Base-by-base conservation (phyloP, 2,797 vertebrate genomes). In the Myotis vivesi region DNA sequence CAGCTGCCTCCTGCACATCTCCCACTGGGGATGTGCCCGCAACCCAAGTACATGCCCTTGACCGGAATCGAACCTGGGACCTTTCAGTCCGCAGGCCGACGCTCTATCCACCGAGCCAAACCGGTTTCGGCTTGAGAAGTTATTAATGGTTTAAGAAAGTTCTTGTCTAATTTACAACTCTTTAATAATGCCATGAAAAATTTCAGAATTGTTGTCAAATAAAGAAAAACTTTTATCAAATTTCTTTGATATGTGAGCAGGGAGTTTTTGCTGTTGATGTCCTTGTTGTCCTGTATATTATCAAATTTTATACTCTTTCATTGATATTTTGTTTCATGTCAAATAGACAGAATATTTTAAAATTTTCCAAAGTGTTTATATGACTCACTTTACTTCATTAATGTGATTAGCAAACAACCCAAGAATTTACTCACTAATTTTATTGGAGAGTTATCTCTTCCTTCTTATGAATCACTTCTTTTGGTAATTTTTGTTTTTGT, bases 311-410 rank as follows among this genome's bases (percentile, higher is more conserved):
- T 59, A 79, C 85, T 92, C 75, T 81, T 85, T 90, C 51, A 71
- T 38, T 53, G n/a, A 46, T 64, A 73, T 44, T 55, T 38, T 13
- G n/a, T 87, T 90, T 38, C 25, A 89, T 28, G 8, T 69, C 71
- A 96, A 81, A 13, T 59, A 51, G 62, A 44, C 8, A 87, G 38
- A 91, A 66, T 55, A 76, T 10, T 59, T 83, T 6, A n/a, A 87
- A 59, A 76, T 79, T 93, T 95, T 76, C 73, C 23, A 83, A 4
- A 25, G 6, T 86, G 33, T 79, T 94, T 87, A 71, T 75, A 66
- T 75, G 66, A 88, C 82, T 87, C 41, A 68, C 17, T 92, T 95
- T 49, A 89, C 46, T 92, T 88, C 55, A 44, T 82, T 97, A 95
- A 75, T 68, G 68, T 9, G 2, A 66, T 57, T 30, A 82, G 68